Conservation (phyloP, 2,888 invertebrate genomes). For the Aleiodes leptofemur region DNA sequence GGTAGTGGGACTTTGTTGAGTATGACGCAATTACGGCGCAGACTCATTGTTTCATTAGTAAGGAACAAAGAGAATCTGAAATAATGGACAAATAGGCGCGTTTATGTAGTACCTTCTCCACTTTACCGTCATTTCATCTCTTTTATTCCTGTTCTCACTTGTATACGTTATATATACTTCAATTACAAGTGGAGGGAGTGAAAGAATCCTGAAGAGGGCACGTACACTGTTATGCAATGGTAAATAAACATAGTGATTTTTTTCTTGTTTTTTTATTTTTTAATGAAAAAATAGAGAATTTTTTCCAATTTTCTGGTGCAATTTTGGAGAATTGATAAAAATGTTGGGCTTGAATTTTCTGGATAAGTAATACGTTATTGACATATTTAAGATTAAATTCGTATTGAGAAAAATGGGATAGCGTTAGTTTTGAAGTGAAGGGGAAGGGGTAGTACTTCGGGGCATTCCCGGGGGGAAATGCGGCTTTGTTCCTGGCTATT, state of each 20-base stretch:
- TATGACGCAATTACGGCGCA: constrained; percentile 69
- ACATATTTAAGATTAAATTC: constrained; percentile 73
- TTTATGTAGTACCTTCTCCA: constrained; percentile 69
- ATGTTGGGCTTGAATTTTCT: background rate
- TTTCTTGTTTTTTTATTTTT: background rate
- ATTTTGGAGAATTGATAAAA: background rate
- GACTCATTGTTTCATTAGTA: constrained; percentile 75
- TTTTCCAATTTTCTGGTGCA: background rate
- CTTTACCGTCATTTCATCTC: constrained; percentile 44
- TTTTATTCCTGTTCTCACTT: constrained; percentile 40
- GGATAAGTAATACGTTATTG: constrained; percentile 59
- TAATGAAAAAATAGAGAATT: background rate
- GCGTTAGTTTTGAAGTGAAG: constrained; percentile 33
- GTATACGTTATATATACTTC: constrained; percentile 36
- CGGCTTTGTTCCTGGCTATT: constrained; percentile 75
- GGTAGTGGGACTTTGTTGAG: constrained; percentile 30
- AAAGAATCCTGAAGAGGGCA: constrained; percentile 50
- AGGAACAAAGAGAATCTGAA: constrained; percentile 75
- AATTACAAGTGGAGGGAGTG: constrained; percentile 33
- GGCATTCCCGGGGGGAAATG: constrained; percentile 53
- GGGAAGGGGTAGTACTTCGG: constrained; percentile 36
- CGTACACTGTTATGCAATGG: constrained; percentile 35
- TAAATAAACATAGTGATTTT: too few relatives aligned
- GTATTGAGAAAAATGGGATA: constrained; percentile 59
- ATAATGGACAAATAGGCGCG: constrained; percentile 75